Conservation (phyloP, 2,797 vertebrate species). For the Taenioides sp. region DNA sequence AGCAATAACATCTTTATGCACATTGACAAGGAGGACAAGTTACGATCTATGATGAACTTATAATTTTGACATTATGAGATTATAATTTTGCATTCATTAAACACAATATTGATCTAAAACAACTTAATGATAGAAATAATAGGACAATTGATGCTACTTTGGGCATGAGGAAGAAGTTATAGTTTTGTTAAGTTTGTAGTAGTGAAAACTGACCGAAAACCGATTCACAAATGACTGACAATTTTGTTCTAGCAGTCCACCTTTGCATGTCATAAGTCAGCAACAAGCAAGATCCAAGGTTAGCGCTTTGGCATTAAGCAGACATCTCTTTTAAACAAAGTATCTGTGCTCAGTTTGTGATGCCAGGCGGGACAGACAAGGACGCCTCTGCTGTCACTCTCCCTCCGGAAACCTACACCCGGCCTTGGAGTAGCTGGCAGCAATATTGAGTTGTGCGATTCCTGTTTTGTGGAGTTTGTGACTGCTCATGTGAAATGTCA, state of each 20-base stretch:
- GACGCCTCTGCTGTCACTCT: conserved; percentile 44
- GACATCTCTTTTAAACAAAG: background rate
- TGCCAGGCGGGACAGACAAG: conserved; percentile 28
- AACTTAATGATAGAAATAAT: too few species aligned
- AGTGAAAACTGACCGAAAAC: background rate
- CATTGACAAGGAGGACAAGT: too few species aligned
- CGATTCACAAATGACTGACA: conserved; percentile 2
- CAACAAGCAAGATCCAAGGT: background rate
- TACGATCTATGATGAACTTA: too few species aligned
- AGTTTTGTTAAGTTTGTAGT: background rate
- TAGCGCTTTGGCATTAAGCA: background rate
- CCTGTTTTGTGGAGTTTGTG: conserved; percentile 31
- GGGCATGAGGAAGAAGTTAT: background rate
- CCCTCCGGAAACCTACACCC: conserved; percentile 43
- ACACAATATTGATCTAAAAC: too few species aligned
- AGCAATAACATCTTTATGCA: too few species aligned
- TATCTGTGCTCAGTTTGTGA: conserved; percentile 35
- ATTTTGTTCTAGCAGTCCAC: background rate
- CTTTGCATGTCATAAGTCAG: background rate
- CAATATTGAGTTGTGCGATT: conserved; percentile 22
- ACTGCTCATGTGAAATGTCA: conserved; percentile 40
- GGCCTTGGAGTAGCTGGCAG: conserved; percentile 46
- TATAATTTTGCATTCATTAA: too few species aligned
- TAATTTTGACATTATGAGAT: too few species aligned
- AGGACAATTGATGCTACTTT: background rate